Evolutionary conservation across 2,888 invertebrate species (phyloP), one percentile per base, ranked within the genome.

Genomic region (Pyrocoelia pectoralis): DNA sequence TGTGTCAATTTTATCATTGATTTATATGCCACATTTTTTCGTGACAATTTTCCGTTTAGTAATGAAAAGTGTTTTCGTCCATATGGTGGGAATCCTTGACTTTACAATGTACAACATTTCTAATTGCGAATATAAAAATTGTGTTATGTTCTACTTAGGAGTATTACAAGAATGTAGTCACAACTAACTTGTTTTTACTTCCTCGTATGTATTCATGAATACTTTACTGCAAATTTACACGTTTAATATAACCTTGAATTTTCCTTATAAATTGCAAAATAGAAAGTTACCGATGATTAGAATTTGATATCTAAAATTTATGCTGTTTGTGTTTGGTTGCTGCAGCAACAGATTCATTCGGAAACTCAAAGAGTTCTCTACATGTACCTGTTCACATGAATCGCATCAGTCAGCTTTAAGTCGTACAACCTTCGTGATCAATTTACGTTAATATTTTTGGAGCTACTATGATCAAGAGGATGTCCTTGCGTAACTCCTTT

Each of bases 171-270:
- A 46, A 46, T 46, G 46, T 15, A 13, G 43, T 46, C 17, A n/a
- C 10, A 46, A 15, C 46, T 46, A 46, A 17, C 46, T 46, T 15
- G 17, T 46, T 46, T 46, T 18, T 46, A 46, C 18, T 46, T 46
- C 46, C 46, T 46, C 14, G 46, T 46, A 46, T 17, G 17, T 18
- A 46, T 46, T 46, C 6, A 46, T 46, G 46, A 15, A 46, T 17
- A 46, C n/a, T n/a, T n/a, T n/a, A n/a, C 18, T 17, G 46, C 46
- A 46, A 46, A 46, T 46, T 46, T 46, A 46, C 46, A 46, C 46
- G n/a, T 46, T 17, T 10, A 14, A 46, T 18, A 18, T 17, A 46
- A 18, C 46, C 46, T 46, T 46, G 46, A 46, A 17, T 17, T 46
- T 17, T 46, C 15, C 17, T 6, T 17, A 12, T 41, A 9, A 15